Evolutionary conservation across 2,888 invertebrate genomes (phyloP), one percentile per base, ranked within the genome.

Genomic region (Limnephilus auricula): DNA sequence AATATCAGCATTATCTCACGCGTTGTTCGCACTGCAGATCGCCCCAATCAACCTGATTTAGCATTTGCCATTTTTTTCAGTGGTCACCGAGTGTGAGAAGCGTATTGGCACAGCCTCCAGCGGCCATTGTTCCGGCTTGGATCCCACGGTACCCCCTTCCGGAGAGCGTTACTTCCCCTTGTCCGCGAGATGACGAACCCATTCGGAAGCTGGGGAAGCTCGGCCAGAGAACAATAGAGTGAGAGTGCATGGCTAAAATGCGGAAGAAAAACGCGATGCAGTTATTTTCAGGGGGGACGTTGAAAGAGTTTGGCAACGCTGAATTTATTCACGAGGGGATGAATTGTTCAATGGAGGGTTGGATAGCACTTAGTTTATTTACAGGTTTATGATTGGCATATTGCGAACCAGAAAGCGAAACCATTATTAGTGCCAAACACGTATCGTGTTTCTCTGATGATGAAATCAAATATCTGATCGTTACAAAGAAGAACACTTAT

Each of bases 191-290:
- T 65, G 65, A 65, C 65, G 45, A 65, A 80, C 89, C 83, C 87
- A 90, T 91, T 92, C 91, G 93, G 93, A 93, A 92, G 92, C 93
- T 92, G 92, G 37, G 87, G 37, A 65, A n/a, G n/a, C n/a, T 65
- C 65, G 65, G 25, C 65, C 65, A 25, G 25, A 78, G 80, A 86
- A 92, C 91, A 91, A 92, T 91, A 78, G 79, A 79, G 50, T 31
- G 86, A 85, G 89, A 91, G 88, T 78, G 89, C 89, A 89, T 79
- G 89, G 82, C 92, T 89, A 85, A 92, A 92, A 91, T 90, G 89
- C 91, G 91, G 91, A 92, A 91, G 91, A 89, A 80, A 88, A 92
- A 91, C 87, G 82, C 80, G 82, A 85, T 89, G 91, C 91, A 89
- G 37, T 90, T 90, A 88, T 84, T 89, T 89, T 37, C 32, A 65